Evolutionary conservation across 2,797 vertebrate genomes (phyloP).

Genomic region (Manis crassicaudata): DNA sequence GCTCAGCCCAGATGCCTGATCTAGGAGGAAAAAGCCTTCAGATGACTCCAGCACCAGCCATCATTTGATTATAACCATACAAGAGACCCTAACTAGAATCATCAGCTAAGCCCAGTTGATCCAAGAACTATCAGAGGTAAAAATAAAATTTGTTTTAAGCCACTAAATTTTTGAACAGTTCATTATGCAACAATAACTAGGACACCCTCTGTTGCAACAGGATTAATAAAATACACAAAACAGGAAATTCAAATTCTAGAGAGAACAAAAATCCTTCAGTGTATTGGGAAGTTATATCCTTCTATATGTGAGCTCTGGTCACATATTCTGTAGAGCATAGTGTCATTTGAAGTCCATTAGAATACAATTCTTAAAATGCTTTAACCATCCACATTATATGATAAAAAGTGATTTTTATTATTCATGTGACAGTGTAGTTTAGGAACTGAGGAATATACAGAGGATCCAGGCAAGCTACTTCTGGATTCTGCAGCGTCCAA

Average conservation of each 20-base stretch:
- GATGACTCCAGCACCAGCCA: not conserved
- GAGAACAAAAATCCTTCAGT: not conserved
- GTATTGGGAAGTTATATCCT: not conserved
- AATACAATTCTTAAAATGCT: not conserved
- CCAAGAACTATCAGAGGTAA: not conserved
- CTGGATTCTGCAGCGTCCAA: not conserved
- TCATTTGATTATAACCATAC: not conserved
- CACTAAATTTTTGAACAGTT: not conserved
- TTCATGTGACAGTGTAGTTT: not conserved
- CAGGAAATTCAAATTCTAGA: constrained; percentile 20
- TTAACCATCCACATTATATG: not conserved
- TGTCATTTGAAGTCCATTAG: not conserved
- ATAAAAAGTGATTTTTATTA: not conserved
- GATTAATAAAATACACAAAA: not conserved
- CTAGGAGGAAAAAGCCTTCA: not conserved
- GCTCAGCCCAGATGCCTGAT: not conserved
- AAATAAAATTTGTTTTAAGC: not conserved
- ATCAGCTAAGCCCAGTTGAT: not conserved
- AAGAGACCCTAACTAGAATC: not conserved
- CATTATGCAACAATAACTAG: not conserved
- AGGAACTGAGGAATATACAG: not conserved
- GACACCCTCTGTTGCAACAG: not conserved
- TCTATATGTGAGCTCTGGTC: not conserved
- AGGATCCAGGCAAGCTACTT: not conserved
- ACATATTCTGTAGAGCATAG: not conserved